Base-by-base conservation (phyloP, 1,140 invertebrate genomes). In the Drosophila hydei region DNA sequence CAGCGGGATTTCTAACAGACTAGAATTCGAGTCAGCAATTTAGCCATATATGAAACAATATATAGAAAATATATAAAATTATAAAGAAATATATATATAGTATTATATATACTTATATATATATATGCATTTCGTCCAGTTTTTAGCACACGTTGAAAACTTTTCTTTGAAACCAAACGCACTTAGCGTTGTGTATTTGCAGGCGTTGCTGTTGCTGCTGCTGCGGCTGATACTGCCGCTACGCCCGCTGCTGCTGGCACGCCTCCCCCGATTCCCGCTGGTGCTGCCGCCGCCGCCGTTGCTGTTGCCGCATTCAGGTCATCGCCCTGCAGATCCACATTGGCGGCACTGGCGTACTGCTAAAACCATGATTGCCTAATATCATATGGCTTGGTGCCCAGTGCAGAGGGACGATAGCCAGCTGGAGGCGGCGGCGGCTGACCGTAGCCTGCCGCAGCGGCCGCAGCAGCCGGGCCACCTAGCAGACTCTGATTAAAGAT, bases 321-420 rank as follows among this genome's bases (percentile, higher is more conserved):
- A 33, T 88, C 83, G n/a, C 69, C 84, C 68, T 88, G 83, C 75
- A 88, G 72, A 40, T 88, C 84, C 60, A 89, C 88, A 70, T 90
- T 83, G 77, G 88, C 83, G 72, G 88, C 74, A 72, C 77, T 85
- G 81, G 89, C 89, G 89, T 90, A 91, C 89, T 91, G 90, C 90
- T 91, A 91, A 89, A 91, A 91, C 89, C 89, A 91, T 73, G 90
- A 70, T 54, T 90, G 89, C 48, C 80, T 67, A 58, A 90, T 91
- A 79, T 95, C 95, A 74, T 94, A 95, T 6, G 94, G 94, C 79
- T 95, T 94, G 30, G 94, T 94, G 52, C 94, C 93, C 56, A 96
- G 91, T 16, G 92, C 92, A 59, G 92, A 89, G 71, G 92, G 88
- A 90, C 93, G 93, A 79, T 95, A 95, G 2, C 93, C 93, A 0